phyloP scores from a whole-genome alignment of 2,888 invertebrate species.

The Drosophila multiciliata region DNA sequence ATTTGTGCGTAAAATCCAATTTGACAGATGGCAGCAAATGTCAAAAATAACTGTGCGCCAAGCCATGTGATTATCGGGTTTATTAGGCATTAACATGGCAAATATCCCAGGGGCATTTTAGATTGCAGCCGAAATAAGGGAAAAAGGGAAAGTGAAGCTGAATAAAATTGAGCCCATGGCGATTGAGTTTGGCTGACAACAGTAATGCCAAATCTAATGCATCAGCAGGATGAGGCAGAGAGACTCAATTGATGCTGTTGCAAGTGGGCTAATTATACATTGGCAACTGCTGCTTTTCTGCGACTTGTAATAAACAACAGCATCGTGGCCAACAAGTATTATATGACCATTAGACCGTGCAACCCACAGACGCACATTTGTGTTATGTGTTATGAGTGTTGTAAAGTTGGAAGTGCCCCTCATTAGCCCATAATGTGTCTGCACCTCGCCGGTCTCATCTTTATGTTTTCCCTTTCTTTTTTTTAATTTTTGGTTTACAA shows the following conservation, averaged over 20 bases:
- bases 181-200: conserved; percentile 14
- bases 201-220: conserved; percentile 10
- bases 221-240: not conserved
- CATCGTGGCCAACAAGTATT: conserved; percentile 22
- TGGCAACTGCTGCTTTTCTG: conserved; percentile 65
- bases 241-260: conserved; percentile 12
- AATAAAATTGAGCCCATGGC: conserved; percentile 12
- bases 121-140: conserved; percentile 14
- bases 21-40: conserved; percentile 39
- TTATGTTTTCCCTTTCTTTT: not conserved
- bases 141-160: conserved; percentile 21
- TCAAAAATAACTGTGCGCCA: conserved; percentile 2
- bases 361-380: not conserved
- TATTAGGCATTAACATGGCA: conserved; percentile 24
- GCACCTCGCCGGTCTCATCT: conserved; percentile 30
- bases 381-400: conserved; percentile 8
- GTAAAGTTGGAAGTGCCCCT: conserved; percentile 34
- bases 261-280: conserved; percentile 58
- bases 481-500: conserved; percentile 15
- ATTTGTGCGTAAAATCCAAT: conserved; percentile 51
- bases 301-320: not conserved
- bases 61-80: conserved; percentile 4
- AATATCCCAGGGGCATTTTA: conserved; percentile 30
- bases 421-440: conserved; percentile 60
- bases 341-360: conserved; percentile 53